Conservation (phyloP, 2,113 vertebrate species). For the mouse (Mus musculus) region DNA sequence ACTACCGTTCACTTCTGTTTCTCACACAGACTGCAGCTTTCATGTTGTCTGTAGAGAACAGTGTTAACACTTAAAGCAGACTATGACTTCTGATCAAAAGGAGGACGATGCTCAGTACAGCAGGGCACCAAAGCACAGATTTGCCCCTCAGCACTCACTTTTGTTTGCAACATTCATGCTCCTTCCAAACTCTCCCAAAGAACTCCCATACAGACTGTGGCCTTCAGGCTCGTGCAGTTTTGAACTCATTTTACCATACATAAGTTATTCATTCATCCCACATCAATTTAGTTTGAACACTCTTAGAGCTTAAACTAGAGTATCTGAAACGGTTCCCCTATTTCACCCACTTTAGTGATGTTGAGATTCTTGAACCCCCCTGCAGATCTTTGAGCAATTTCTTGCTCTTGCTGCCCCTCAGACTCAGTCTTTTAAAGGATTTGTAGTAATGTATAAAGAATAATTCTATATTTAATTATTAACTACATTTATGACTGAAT, state of each 20-base stretch:
- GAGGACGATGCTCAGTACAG: neutral
- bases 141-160: slow-evolving; percentile 60
- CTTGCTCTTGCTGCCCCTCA: slow-evolving; percentile 79
- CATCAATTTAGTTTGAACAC: slow-evolving; percentile 61
- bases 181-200: slow-evolving; percentile 84
- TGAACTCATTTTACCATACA: slow-evolving; percentile 44
- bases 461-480: slow-evolving; percentile 89
- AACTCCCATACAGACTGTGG: slow-evolving; percentile 10
- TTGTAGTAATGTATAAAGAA: slow-evolving; percentile 88
- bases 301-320: slow-evolving; percentile 73
- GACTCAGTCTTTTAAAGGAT: slow-evolving; percentile 85
- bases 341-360: slow-evolving; percentile 70
- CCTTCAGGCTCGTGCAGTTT: neutral
- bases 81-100: neutral
- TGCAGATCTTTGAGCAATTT: slow-evolving; percentile 84
- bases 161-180: slow-evolving; percentile 74
- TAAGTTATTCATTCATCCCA: slow-evolving; percentile 11
- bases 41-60: neutral
- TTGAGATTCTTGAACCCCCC: slow-evolving; percentile 68
- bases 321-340: slow-evolving; percentile 76
- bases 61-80: neutral
- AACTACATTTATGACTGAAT: slow-evolving; percentile 83
- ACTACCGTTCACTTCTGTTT: slow-evolving; percentile 12
- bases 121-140: neutral
- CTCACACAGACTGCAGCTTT: neutral